A percentile compares a stretch with the other conserved stretches of the same genome.
phyloP scores from a whole-genome alignment of 1,140 invertebrate species.

The Lordiphosa collinella region DNA sequence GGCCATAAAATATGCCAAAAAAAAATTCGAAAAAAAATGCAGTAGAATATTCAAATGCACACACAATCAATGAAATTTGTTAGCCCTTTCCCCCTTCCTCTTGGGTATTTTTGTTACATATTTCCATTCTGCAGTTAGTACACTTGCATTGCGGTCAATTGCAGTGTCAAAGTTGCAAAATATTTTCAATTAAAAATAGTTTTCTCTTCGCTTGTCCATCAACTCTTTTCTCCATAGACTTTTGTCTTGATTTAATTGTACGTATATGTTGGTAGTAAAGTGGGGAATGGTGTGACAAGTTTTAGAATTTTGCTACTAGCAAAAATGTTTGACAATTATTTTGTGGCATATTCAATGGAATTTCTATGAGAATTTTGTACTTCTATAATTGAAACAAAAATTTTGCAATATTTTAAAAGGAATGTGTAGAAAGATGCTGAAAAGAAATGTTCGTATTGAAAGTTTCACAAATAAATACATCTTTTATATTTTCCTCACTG shows the following conservation, averaged over 20 bases:
- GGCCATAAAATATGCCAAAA: slow-evolving; percentile 22
- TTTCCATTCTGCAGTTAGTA: slow-evolving; percentile 35
- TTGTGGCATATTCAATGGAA: slow-evolving; percentile 30
- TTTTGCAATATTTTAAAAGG: background rate
- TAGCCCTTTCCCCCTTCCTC: slow-evolving; percentile 16
- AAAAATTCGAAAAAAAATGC: slow-evolving; percentile 48
- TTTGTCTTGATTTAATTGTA: slow-evolving; percentile 57
- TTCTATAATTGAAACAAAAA: background rate
- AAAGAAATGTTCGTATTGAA: too few species aligned
- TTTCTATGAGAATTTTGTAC: background rate
- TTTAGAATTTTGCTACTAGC: background rate
- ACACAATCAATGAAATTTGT: slow-evolving; percentile 63
- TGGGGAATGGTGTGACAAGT: background rate
- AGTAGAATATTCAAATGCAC: slow-evolving; percentile 74
- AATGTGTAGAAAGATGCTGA: background rate
- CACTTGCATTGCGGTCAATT: slow-evolving; percentile 54
- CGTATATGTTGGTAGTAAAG: background rate
- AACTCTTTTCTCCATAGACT: slow-evolving; percentile 4
- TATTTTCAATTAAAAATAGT: slow-evolving; percentile 74
- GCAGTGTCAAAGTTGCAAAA: slow-evolving; percentile 62
- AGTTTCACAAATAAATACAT: too few species aligned
- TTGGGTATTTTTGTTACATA: slow-evolving; percentile 31
- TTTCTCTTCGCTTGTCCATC: slow-evolving; percentile 1
- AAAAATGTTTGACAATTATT: slow-evolving; percentile 5
- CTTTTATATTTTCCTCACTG: background rate